phyloP scores from a whole-genome alignment of 2,888 invertebrate species.

The Ceriagrion tenellum region DNA sequence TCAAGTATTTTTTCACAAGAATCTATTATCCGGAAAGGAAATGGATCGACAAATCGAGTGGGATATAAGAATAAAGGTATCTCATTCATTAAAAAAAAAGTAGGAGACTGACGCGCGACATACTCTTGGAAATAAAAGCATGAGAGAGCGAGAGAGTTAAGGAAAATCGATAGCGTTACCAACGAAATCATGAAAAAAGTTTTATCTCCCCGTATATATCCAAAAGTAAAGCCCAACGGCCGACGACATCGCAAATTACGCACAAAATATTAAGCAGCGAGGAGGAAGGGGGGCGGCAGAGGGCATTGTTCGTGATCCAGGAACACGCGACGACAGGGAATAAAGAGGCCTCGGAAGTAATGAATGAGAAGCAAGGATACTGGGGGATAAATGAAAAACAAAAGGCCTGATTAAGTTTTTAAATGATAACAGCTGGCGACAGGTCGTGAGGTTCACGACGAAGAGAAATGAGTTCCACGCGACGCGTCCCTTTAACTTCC shows the following conservation, averaged over 20 bases:
- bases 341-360: neutral
- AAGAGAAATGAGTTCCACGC: conserved; percentile 36
- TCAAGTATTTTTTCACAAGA: neutral
- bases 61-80: neutral
- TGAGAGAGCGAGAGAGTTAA: neutral
- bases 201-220: neutral
- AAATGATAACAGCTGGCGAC: neutral
- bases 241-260: neutral
- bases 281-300: neutral
- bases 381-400: neutral
- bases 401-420: conserved; percentile 18
- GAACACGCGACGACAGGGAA: neutral
- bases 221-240: neutral
- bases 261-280: neutral
- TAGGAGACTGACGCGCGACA: neutral
- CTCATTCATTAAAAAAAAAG: neutral
- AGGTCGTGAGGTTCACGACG: neutral
- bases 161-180: neutral
- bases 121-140: neutral
- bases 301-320: neutral
- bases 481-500: neutral
- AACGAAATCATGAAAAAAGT: neutral
- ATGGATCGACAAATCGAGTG: neutral
- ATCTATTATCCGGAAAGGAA: neutral
- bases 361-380: neutral